Base-by-base conservation (phyloP, 2,797 vertebrate genomes). In the Parotocinclus haroldoi region DNA sequence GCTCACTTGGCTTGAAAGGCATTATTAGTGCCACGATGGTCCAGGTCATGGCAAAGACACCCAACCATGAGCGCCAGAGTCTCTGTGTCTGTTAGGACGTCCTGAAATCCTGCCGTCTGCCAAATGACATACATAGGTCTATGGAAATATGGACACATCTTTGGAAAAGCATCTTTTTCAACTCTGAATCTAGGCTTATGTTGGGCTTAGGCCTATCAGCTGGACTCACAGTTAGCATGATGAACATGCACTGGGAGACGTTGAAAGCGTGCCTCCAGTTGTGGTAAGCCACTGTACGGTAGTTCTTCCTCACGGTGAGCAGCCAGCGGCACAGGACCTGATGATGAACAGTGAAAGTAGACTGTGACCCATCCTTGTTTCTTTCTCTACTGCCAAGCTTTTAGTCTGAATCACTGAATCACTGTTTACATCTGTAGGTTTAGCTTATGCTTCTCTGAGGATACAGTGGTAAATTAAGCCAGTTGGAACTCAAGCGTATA, bases 181-280 rank as follows among this genome's bases (percentile, higher is more conserved):
- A 27, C 5, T 27, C 27, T 27, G 27, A 27, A 2, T 27, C 27
- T 27, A 27, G 5, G 27, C 27, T 27, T 27, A 27, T 27, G 27
- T 27, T 27, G 5, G 27, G n/a, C n/a, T n/a, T n/a, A 27, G 27
- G 2, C 2, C 27, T 27, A 27, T 27, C 27, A 27, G 27, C 27
- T 27, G 52, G 78, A 89, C 90, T 92, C 89, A 98, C 97, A 37
- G 95, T 98, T 51, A 99, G 82, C 92, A 99, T 95, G 27, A 95
- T 92, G 73, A 98, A 99, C 97, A 99, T 99, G 84, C 96, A 94
- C 81, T 99, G 97, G 85, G 95, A 98, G 68, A 99, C 96, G 0
- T 99, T 99, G 89, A 99, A 99, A 55, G 96, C 96, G 0, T 99
- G 97, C 82, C 97, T 95, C 96, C 97, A 99, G 89, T 99, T 99